Conservation (phyloP, 2,888 invertebrate species). For the Rhodophaea formosa region DNA sequence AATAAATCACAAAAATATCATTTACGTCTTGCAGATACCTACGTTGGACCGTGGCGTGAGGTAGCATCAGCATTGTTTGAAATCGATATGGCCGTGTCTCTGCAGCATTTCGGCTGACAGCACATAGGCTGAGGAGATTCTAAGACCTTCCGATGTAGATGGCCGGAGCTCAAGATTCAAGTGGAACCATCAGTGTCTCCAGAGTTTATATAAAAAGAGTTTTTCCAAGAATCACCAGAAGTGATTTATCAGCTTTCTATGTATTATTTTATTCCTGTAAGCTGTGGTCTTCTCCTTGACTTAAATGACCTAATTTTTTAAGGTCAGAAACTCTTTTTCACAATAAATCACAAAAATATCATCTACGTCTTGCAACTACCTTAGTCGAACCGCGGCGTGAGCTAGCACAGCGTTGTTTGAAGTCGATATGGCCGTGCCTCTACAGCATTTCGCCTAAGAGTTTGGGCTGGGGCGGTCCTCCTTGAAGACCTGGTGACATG, state of each 20-base stretch:
- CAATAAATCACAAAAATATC: too few species aligned
- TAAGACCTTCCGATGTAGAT: too few species aligned
- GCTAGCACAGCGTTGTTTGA: constrained; percentile 51
- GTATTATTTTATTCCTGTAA: too few species aligned
- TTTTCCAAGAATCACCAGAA: too few species aligned
- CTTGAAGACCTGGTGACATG: constrained; percentile 69
- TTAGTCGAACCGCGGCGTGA: constrained; percentile 1
- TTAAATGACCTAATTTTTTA: too few species aligned
- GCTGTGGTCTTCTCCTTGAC: too few species aligned
- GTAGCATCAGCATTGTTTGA: constrained; percentile 47
- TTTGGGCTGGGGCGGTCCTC: constrained; percentile 64
- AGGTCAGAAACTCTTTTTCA: too few species aligned
- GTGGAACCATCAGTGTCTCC: constrained; percentile 38
- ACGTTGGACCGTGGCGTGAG: background rate
- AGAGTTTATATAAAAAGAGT: too few species aligned
- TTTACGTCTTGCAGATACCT: background rate
- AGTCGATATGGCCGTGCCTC: constrained; percentile 67
- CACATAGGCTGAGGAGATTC: constrained; percentile 25
- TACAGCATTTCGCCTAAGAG: constrained; percentile 68
- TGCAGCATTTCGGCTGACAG: constrained; percentile 68
- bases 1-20: too few species aligned
- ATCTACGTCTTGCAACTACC: background rate
- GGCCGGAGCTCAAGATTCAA: constrained; percentile 54
- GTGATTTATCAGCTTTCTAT: too few species aligned
- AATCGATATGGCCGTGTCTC: constrained; percentile 66